A percentile compares a stretch with the other conserved stretches of the same genome.
phyloP scores from a whole-genome alignment of 2,888 invertebrate species.

The Carpatolechia fugitivella region DNA sequence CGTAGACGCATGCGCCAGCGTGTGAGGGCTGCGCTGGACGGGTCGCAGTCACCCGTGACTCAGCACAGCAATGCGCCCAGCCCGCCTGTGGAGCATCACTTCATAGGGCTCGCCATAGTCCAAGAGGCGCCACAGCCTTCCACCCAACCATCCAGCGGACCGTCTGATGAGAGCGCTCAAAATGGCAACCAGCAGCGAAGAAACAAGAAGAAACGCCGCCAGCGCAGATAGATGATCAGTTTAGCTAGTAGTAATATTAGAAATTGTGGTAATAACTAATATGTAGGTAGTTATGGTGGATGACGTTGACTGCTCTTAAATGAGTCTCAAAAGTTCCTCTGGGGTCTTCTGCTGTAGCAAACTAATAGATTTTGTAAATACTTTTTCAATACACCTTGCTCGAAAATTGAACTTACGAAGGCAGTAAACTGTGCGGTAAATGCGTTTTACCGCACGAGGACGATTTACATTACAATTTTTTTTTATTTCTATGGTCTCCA shows the following conservation, averaged over 20 bases:
- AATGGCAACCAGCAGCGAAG: slow-evolving; percentile 39
- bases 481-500: no score
- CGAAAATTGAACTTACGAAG: no score
- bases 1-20: slow-evolving; percentile 61
- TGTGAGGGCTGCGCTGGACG: slow-evolving; percentile 50
- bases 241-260: slow-evolving; percentile 16
- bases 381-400: no score
- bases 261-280: slow-evolving; percentile 26
- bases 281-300: slow-evolving; percentile 38
- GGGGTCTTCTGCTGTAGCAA: slow-evolving; percentile 43
- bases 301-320: slow-evolving; percentile 41
- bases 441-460: no score
- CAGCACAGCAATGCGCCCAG: slow-evolving; percentile 23
- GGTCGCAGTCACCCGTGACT: slow-evolving; percentile 26
- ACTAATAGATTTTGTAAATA: slow-evolving; percentile 46
- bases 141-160: slow-evolving; percentile 28
- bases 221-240: slow-evolving; percentile 54
- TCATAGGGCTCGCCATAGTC: slow-evolving; percentile 24
- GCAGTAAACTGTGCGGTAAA: no score
- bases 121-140: slow-evolving; percentile 21
- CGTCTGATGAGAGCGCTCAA: slow-evolving; percentile 35
- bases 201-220: slow-evolving; percentile 62
- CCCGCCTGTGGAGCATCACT: slow-evolving; percentile 17
- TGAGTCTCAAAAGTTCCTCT: slow-evolving; percentile 45
- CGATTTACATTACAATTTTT: no score